These are phyloP conservation scores for Limnothrissa miodon DNA, from an alignment of 2,113 vertebrate genomes.

Conservation along the genomic window DNA sequence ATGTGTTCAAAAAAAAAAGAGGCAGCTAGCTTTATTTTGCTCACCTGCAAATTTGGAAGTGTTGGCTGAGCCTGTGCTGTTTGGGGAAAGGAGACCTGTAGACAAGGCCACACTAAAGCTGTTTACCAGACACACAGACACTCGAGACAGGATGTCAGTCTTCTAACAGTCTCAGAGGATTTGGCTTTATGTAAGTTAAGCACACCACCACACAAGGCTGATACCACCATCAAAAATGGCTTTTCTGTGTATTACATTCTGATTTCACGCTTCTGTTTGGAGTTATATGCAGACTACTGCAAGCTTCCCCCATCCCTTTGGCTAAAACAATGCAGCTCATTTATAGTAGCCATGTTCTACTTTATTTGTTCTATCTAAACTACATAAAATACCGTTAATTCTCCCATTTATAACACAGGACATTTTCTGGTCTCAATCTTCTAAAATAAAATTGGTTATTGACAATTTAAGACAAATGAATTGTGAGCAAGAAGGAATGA, in stretches of 20 bases:
- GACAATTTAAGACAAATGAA: slow-evolving; percentile 8
- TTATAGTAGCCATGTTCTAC: not conserved
- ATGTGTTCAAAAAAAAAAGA: not conserved
- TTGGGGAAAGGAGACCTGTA: not conserved
- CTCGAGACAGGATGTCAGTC: not conserved
- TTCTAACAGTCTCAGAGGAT: not conserved
- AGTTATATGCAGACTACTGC: not conserved
- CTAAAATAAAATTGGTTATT: slow-evolving; percentile 15
- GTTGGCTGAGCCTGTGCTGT: not conserved
- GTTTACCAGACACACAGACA: not conserved
- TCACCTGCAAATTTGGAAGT: not conserved
- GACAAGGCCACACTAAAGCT: not conserved
- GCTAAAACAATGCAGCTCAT: not conserved
- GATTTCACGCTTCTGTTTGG: not conserved
- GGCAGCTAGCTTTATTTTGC: not conserved
- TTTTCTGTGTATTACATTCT: not conserved
- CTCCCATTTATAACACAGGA: slow-evolving; percentile 5
- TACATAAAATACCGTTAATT: not conserved
- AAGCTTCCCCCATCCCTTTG: not conserved
- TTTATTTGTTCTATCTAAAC: not conserved
- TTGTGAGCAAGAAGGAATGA: not conserved
- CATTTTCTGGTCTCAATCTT: slow-evolving; percentile 15
- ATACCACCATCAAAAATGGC: not conserved
- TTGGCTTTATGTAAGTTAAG: not conserved
- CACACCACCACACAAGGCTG: not conserved